Evolutionary conservation across 2,797 vertebrate genomes (phyloP), one percentile per base, ranked within the genome.

Genomic region (Helarctos malayanus): DNA sequence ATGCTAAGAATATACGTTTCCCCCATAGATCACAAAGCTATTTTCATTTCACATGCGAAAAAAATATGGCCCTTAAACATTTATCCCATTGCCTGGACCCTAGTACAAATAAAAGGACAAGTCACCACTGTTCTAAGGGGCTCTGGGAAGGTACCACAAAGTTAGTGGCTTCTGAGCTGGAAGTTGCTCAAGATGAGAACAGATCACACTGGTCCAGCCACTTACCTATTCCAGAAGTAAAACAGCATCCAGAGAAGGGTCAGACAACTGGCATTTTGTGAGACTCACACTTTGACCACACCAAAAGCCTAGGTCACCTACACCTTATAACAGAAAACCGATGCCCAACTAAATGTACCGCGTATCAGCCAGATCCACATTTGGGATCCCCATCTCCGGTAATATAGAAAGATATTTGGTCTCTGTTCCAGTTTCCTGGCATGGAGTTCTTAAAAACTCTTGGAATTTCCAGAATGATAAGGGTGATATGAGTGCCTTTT

Each of bases 1-100:
- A 78, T 29, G 54, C 38, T 49, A 49, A 86, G 41, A 94, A 92
- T 25, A 10, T 92, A 92, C 57, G 57, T 27, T 89, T 91, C 32
- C 23, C 61, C 57, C 35, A 81, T 8, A 89, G 29, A 35, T 84
- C 23, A 94, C 47, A 54, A 81, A 68, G 68, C 25, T 75, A 47
- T 75, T 86, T 93, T 78, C 32, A 86, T 84, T 96, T 79, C 59
- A 38, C 92, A 23, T 68, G n/a, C 56, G 75, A 78, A 96, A 38
- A 78, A 96, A 85, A 92, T 75, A 81, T 25, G 18, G 32, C 35
- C 56, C 41, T 79, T 41, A 49, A 83, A 57, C 27, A 83, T 16
- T 61, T 76, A 35, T 21, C 69, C 8, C 23, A 81, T 18, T 89
- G 41, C 16, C 54, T 71, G 69, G 35, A 41, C 54, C 54, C 45